Evolutionary conservation across 92 coral and sea anemone species (phyloP), one percentile per base, ranked within the genome.

Genomic region (Zoanthus sansibaricus): DNA sequence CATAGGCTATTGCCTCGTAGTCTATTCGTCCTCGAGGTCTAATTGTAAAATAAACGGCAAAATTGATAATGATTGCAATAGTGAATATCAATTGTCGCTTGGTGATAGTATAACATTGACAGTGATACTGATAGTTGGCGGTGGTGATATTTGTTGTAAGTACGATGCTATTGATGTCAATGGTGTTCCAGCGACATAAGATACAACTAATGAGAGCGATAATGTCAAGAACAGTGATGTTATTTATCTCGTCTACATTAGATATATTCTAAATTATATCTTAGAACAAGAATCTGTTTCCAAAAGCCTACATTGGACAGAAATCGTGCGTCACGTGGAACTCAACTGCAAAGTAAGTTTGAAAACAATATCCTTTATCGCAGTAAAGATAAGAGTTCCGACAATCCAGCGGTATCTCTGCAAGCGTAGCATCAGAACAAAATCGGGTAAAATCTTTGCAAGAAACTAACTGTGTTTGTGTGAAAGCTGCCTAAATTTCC

Each of bases 311-410:
- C 88, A 75, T 64, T 17, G 94, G 93, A 5, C 82, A 90, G 21
- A 97, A 97, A 83, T 87, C 90, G 37, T 97, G 99, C 61, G 98
- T 92, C 44, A 90, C 91, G 25, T 97, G 99, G 99, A 94, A 97
- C 82, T 25, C 84, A 55, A 78, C 79, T 17, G 91, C 94, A 30
- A 82, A 79, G 97, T 92, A 88, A 94, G 90, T 75, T 16, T 25
- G n/a, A 5, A 58, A 58, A 58, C 66, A 14, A 16, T 15, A 14
- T 12, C 14, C 20, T 37, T 54, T 54, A 54, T 54, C 59, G 59
- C 59, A 54, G 9, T 54, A 6, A 12, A 54, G 59, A 10, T 6
- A 54, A 2, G 9, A 2, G 42, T 4, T 37, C 42, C 42, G 42
- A 37, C 42, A 37, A 37, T 37, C 42, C 42, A 37, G 42, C 42